Conservation (phyloP, 2,113 vertebrate species). For the Semicossyphus pulcher region DNA sequence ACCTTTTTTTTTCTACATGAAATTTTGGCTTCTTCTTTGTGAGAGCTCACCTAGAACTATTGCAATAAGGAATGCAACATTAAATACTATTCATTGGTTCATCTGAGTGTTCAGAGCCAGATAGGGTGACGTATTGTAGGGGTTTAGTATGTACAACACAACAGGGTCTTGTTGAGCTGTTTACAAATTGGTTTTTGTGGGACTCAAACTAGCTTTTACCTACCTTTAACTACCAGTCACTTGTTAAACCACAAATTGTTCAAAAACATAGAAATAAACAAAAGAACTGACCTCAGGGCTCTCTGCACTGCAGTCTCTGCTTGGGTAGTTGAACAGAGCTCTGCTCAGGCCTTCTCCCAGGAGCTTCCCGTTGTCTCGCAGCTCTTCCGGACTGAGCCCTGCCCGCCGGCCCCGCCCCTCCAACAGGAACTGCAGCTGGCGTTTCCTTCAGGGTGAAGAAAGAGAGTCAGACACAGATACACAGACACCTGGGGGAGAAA, state of each 20-base stretch:
- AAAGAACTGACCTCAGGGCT: constrained; percentile 88
- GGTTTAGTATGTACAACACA: no score
- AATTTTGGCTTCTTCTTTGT: background rate
- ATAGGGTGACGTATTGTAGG: background rate
- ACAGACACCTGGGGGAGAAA: background rate
- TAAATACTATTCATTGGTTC: background rate
- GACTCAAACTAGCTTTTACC: background rate
- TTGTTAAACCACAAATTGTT: background rate
- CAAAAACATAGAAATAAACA: background rate
- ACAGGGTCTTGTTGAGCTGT: background rate
- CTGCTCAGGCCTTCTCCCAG: constrained; percentile 88
- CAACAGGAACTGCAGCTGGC: constrained; percentile 90
- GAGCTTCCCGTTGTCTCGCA: constrained; percentile 86
- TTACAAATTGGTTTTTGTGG: background rate
- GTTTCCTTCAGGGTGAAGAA: constrained; percentile 85
- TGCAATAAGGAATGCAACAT: background rate
- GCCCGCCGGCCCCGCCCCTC: constrained; percentile 90
- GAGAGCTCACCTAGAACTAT: background rate
- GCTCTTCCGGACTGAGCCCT: constrained; percentile 86
- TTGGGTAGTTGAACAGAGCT: constrained; percentile 88
- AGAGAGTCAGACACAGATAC: constrained; percentile 18
- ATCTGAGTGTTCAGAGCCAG: background rate
- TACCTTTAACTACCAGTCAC: no score
- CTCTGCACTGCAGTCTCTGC: constrained; percentile 86
- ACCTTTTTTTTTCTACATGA: background rate